A percentile compares a stretch with the other conserved stretches of the same genome.
These are phyloP conservation scores for Naja naja DNA, from an alignment of 2,113 vertebrate species.

Conservation along the genomic window DNA sequence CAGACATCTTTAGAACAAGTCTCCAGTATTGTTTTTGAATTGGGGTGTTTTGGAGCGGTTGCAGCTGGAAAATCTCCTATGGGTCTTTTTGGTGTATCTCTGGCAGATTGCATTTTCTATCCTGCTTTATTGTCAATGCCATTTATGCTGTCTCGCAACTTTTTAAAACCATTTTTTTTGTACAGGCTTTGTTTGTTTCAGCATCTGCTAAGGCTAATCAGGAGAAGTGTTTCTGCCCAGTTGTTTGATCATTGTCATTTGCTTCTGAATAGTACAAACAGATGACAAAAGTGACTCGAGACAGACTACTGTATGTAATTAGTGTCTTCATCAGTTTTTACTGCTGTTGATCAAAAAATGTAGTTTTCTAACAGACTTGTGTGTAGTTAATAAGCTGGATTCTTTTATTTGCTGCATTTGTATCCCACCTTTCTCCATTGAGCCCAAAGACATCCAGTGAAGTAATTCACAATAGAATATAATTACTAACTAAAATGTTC, in stretches of 20 bases:
- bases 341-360: neutral
- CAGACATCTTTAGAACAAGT: conserved; percentile 66
- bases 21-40: conserved; percentile 61
- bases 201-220: conserved; percentile 61
- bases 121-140: conserved; percentile 65
- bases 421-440: neutral
- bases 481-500: neutral
- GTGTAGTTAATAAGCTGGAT: neutral
- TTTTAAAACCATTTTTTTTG: conserved; percentile 47
- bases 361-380: neutral
- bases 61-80: conserved; percentile 67
- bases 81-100: conserved; percentile 67
- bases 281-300: neutral
- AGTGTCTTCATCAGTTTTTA: conserved; percentile 4
- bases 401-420: neutral
- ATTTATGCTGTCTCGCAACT: conserved; percentile 64
- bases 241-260: conserved; percentile 46
- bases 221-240: conserved; percentile 49
- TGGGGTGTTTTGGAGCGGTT: conserved; percentile 68
- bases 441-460: neutral
- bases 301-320: neutral
- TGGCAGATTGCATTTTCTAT: conserved; percentile 62
- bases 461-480: neutral
- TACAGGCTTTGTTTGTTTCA: conserved; percentile 54
- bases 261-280: conserved; percentile 12